Conservation (phyloP, 2,888 invertebrate species). For the Papilio protenor region DNA sequence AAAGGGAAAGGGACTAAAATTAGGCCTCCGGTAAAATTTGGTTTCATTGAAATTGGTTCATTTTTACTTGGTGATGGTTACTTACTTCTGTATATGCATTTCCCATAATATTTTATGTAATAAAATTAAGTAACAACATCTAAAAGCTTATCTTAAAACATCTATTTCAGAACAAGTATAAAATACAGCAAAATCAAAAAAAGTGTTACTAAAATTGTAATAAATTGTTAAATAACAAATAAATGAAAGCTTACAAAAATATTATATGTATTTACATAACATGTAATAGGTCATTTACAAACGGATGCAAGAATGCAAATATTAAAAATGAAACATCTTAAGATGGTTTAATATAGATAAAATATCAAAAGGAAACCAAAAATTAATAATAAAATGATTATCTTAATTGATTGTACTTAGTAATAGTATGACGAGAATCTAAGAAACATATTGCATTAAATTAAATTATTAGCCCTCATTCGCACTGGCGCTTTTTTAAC, state of each 20-base stretch:
- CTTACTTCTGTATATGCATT: no score
- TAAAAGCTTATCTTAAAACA: background rate
- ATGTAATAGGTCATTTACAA: background rate
- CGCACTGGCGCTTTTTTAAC: no score
- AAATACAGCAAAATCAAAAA: background rate
- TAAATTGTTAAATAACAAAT: background rate
- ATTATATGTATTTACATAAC: background rate
- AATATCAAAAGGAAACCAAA: background rate
- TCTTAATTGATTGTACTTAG: background rate
- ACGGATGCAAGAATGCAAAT: background rate
- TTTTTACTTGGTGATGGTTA: background rate
- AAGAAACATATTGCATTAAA: no score
- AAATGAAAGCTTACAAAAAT: background rate
- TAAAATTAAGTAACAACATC: no score
- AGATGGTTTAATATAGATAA: background rate
- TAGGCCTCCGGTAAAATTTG: no score
- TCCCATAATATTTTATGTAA: no score
- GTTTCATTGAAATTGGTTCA: background rate
- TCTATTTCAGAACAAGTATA: background rate
- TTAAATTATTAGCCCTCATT: no score
- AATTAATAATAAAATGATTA: background rate
- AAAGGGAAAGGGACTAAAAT: no score
- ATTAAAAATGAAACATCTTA: background rate
- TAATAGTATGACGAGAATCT: background rate
- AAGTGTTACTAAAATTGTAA: background rate